phyloP scores from a whole-genome alignment of 2,113 vertebrate species.

The Macroglossus sobrinus region DNA sequence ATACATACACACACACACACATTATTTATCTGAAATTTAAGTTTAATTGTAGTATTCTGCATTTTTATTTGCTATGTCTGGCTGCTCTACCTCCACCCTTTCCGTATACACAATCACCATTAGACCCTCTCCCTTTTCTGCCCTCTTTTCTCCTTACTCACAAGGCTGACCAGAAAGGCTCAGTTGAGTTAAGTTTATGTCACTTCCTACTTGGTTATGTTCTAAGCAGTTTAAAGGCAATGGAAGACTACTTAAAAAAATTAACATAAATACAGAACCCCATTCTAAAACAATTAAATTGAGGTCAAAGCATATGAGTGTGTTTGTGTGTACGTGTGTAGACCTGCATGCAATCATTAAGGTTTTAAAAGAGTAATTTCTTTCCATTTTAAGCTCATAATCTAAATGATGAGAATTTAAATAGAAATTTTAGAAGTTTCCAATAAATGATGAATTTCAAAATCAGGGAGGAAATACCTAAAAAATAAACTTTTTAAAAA shows the following conservation, averaged over 20 bases:
- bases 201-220: not conserved
- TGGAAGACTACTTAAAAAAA: not conserved
- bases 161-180: not conserved
- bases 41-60: not conserved
- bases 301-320: not conserved
- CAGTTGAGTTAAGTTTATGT: not conserved
- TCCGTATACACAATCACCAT: not conserved
- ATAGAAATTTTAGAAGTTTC: not conserved
- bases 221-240: not conserved
- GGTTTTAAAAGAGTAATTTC: not conserved
- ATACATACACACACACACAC: no score
- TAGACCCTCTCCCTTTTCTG: not conserved
- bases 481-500: not conserved
- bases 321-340: not conserved
- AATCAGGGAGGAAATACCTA: not conserved
- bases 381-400: not conserved
- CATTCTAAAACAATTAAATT: not conserved
- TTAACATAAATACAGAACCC: not conserved
- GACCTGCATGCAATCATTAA: not conserved
- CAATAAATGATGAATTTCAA: not conserved
- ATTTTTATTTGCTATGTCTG: not conserved
- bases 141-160: not conserved
- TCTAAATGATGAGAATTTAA: not conserved
- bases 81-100: not conserved
- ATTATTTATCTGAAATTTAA: slow-evolving; percentile 16